These are phyloP conservation scores for Clarias platycephalus DNA, from an alignment of 2,797 vertebrate species.

Conservation along the genomic window DNA sequence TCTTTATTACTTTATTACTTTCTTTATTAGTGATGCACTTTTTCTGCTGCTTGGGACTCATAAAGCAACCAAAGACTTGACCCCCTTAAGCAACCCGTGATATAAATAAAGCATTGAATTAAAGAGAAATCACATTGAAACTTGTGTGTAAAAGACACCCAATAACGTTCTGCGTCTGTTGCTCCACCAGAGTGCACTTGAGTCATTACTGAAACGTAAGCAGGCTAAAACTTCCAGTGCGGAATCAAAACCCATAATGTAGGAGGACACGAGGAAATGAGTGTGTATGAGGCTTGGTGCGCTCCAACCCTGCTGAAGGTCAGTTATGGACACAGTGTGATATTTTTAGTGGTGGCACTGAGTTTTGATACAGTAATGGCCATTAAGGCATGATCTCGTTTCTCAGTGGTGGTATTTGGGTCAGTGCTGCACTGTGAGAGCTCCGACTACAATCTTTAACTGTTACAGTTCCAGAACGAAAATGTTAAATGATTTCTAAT, in stretches of 20 bases:
- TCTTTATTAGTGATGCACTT: constrained; percentile 46
- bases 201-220: neutral
- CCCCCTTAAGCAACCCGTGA: neutral
- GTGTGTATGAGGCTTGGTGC: neutral
- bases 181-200: neutral
- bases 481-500: neutral
- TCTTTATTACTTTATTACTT: constrained; percentile 29
- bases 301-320: neutral
- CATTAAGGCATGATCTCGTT: constrained; percentile 42
- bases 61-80: constrained; percentile 19
- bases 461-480: constrained; percentile 25
- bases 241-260: neutral
- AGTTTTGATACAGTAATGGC: constrained; percentile 41
- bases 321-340: neutral
- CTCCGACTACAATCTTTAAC: constrained; percentile 39
- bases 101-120: constrained; percentile 3
- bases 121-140: constrained; percentile 10
- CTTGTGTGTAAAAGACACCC: constrained; percentile 2
- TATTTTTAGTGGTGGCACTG: constrained; percentile 25
- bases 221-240: neutral
- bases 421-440: constrained; percentile 24
- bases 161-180: neutral
- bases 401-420: constrained; percentile 33
- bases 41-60: constrained; percentile 35
- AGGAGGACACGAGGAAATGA: neutral